Evolutionary conservation across 2,888 invertebrate genomes (phyloP).

Genomic region (Serripes groenlandicus): DNA sequence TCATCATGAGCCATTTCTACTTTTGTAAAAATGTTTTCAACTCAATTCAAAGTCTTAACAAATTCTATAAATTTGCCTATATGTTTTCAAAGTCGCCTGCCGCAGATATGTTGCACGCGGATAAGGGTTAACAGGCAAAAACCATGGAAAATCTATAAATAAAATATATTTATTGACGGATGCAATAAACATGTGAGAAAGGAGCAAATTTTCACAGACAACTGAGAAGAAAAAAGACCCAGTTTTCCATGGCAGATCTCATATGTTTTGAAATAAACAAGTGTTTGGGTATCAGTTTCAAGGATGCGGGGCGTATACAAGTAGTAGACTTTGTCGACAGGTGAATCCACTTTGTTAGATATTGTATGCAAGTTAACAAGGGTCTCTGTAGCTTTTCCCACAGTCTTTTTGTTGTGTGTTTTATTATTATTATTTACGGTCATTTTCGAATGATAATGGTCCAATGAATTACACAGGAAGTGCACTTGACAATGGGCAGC

Average conservation of each 20-base stretch:
- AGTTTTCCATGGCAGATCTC: background rate
- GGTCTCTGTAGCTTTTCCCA: slow-evolving; percentile 58
- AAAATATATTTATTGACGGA: too few species aligned
- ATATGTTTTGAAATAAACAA: slow-evolving; percentile 16
- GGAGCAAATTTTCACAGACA: too few species aligned
- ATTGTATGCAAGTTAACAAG: slow-evolving; percentile 61
- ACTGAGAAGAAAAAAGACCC: too few species aligned
- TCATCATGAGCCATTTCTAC: too few species aligned
- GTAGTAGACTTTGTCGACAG: slow-evolving; percentile 61
- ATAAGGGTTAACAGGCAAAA: too few species aligned
- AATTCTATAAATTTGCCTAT: too few species aligned
- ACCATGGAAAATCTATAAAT: too few species aligned
- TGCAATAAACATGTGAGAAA: too few species aligned
- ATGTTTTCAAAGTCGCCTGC: too few species aligned
- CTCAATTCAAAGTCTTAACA: too few species aligned
- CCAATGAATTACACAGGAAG: slow-evolving; percentile 60
- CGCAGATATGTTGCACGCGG: too few species aligned
- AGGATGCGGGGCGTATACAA: slow-evolving; percentile 48
- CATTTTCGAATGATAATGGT: slow-evolving; percentile 23
- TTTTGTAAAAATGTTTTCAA: too few species aligned
- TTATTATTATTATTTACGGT: slow-evolving; percentile 53
- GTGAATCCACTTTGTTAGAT: slow-evolving; percentile 58
- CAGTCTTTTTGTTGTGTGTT: slow-evolving; percentile 24
- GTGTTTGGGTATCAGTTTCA: slow-evolving; percentile 55
- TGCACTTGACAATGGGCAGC: slow-evolving; percentile 15